A percentile compares a stretch with the other conserved stretches of the same genome.
Conservation (phyloP, 2,113 vertebrate species). For the Thalassoma bifasciatum region DNA sequence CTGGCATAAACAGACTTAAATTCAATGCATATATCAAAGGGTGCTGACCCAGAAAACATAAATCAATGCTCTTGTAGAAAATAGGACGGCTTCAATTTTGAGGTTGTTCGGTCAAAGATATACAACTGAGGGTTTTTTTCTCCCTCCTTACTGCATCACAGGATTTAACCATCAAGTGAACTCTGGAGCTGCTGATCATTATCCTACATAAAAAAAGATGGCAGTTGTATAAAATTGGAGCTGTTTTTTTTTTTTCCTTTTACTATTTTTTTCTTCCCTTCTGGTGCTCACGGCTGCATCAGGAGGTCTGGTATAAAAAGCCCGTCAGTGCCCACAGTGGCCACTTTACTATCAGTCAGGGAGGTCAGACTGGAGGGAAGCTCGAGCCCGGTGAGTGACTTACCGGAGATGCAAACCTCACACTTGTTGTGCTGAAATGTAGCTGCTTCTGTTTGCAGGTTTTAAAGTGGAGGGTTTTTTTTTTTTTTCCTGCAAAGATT, state of each 20-base stretch:
- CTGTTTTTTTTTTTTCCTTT: not conserved
- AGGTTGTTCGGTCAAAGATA: conserved; percentile 2
- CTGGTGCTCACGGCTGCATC: conserved; percentile 57
- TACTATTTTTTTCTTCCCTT: not conserved
- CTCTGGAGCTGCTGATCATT: conserved; percentile 35
- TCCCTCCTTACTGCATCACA: conserved; percentile 11
- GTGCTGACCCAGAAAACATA: conserved; percentile 59
- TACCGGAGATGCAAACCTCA: conserved; percentile 12
- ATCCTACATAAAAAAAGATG: conserved; percentile 35
- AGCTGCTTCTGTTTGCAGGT: not conserved
- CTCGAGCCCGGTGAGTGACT: conserved; percentile 65
- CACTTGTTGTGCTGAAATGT: not conserved
- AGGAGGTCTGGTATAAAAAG: conserved; percentile 76
- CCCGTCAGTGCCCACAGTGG: conserved; percentile 82
- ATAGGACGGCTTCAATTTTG: conserved; percentile 28
- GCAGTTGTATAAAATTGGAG: conserved; percentile 39
- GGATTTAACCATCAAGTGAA: conserved; percentile 48
- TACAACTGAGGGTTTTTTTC: conserved; percentile 8
- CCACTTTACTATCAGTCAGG: conserved; percentile 81
- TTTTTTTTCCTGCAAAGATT: not conserved
- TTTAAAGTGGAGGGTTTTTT: not conserved
- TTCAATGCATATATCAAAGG: conserved; percentile 22
- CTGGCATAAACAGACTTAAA: conserved; percentile 5
- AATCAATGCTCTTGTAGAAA: conserved; percentile 52
- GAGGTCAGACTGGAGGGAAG: conserved; percentile 72